Percentiles rank a stretch among this genome's conserved stretches.
phyloP scores from a whole-genome alignment of 2,797 vertebrate species.

The Labeo calbasu region DNA sequence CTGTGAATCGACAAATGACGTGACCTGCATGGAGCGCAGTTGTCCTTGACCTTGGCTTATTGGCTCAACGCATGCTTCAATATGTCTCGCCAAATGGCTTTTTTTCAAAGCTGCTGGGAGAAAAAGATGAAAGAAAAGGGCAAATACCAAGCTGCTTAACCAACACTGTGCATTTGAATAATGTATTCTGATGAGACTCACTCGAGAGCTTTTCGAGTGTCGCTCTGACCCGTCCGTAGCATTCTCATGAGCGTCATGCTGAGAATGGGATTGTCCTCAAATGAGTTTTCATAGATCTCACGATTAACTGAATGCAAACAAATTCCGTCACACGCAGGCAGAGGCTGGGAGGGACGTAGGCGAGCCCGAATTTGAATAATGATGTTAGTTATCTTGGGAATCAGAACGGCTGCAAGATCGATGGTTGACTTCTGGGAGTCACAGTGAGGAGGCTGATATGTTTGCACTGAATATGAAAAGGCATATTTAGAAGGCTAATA shows the following conservation, averaged over 20 bases:
- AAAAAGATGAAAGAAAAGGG: conserved; percentile 13
- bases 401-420: conserved; percentile 67
- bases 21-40: conserved; percentile 24
- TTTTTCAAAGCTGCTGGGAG: conserved; percentile 20
- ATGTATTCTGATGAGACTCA: conserved; percentile 50
- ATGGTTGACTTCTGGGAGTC: conserved; percentile 58
- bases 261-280: conserved; percentile 62
- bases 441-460: conserved; percentile 53
- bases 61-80: conserved; percentile 8
- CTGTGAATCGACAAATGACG: conserved; percentile 21
- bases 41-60: conserved; percentile 40
- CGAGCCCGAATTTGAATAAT: conserved; percentile 70
- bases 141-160: conserved; percentile 42
- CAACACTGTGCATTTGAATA: conserved; percentile 51
- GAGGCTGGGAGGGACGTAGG: conserved; percentile 36
- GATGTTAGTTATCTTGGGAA: conserved; percentile 68
- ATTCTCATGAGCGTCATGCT: conserved; percentile 60
- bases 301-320: conserved; percentile 60
- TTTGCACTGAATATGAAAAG: conserved; percentile 62
- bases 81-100: conserved; percentile 24
- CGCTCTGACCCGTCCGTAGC: conserved; percentile 46
- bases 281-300: conserved; percentile 70
- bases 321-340: conserved; percentile 56
- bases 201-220: conserved; percentile 44
- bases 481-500: conserved; percentile 58